Base-by-base conservation (phyloP, 2,888 invertebrate genomes). In the Morinoia aosen region DNA sequence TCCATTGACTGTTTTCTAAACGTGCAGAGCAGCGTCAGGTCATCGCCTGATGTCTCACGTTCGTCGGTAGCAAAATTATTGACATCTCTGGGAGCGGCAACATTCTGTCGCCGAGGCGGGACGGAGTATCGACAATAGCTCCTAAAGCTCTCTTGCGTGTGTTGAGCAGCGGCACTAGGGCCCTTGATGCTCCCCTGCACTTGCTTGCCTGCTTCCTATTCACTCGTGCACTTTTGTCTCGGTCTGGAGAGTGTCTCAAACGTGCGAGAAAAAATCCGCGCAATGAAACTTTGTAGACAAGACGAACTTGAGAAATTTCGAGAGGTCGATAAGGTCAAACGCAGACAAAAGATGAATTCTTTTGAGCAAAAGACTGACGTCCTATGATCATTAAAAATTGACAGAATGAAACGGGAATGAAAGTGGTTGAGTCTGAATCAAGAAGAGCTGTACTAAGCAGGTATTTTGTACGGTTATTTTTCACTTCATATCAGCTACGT, bases 281-380 rank as follows among this genome's bases (percentile, higher is more conserved):
- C 57, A 12, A 14, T 57, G 57, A 93, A 57, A 33, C 57, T 48
- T 93, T 93, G 48, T 93, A 16, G 93, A 93, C 93, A 57, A 33
- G 58, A 57, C 56, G 93, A 93, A 93, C 58, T 93, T 25, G 93
- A 93, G 93, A 93, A 57, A 48, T 93, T 93, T 93, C 93, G 57
- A 48, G 57, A 33, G 33, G 16, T 16, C 57, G 93, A 93, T 93
- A 93, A 93, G 93, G 93, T 93, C 93, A 33, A 93, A 57, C 58
- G 12, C 57, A 57, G 93, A 57, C 93, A 93, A 91, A 16, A 39
- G 40, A 48, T 25, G 93, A 57, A 93, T 33, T 11, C 16, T 93
- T 57, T 57, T 57, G 0, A 1, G 90, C 16, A 40, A 40, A n/a
- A 40, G 40, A 39, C 48, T 39, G 19, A 39, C 90, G 5, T 39